These are phyloP conservation scores for Zaprionus lachaisei DNA, from an alignment of 1,140 invertebrate species.

Conservation along the genomic window DNA sequence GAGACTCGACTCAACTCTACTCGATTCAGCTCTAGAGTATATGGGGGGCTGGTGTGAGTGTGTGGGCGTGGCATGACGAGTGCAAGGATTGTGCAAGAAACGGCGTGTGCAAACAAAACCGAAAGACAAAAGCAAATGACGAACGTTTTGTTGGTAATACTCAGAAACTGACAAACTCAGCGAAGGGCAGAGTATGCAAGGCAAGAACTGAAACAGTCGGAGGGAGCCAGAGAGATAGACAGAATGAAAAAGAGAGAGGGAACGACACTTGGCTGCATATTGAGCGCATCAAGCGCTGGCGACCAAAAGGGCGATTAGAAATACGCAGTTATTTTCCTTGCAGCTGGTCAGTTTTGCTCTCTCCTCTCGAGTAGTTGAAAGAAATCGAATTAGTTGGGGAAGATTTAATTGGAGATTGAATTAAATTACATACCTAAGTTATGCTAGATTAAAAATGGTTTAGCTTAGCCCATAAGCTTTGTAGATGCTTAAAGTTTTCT, in stretches of 20 bases:
- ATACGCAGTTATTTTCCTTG: conserved; percentile 1
- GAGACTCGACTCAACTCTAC: background rate
- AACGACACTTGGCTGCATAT: conserved; percentile 35
- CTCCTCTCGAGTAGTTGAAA: background rate
- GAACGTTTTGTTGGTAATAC: conserved; percentile 56
- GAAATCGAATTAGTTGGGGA: background rate
- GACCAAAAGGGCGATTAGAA: conserved; percentile 29
- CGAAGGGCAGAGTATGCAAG: background rate
- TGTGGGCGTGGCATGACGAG: conserved; percentile 39
- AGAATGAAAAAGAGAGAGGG: background rate
- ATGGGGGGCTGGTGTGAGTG: conserved; percentile 29
- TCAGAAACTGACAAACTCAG: conserved; percentile 34
- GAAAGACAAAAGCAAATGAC: conserved; percentile 79
- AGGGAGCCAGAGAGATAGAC: background rate
- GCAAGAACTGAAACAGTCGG: too few relatives aligned
- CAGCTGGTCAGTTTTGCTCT: background rate
- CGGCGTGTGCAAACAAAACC: conserved; percentile 78
- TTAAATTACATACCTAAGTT: background rate
- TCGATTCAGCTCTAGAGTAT: conserved; percentile 3
- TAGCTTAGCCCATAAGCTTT: too few relatives aligned
- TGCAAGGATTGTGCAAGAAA: conserved; percentile 75
- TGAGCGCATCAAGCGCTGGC: conserved; percentile 28
- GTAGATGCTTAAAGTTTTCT: too few relatives aligned
- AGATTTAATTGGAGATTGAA: background rate
- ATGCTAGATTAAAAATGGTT: too few relatives aligned